A percentile compares a stretch with the other conserved stretches of the same genome.
Conservation (phyloP, 1,140 invertebrate genomes). For the Bombus difficillimus region DNA sequence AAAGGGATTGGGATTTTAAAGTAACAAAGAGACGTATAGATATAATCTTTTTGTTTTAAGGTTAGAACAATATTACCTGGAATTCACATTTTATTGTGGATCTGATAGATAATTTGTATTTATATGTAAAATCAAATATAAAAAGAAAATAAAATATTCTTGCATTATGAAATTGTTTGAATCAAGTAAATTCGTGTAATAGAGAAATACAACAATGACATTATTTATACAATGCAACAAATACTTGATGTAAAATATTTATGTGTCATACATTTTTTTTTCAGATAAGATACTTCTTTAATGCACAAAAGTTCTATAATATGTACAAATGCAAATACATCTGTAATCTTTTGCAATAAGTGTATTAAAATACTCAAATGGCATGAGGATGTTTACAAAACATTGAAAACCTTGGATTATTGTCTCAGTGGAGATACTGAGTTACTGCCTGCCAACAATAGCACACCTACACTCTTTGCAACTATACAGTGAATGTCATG, state of each 20-base stretch:
- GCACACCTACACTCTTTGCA: conserved; percentile 70
- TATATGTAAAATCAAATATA: background rate
- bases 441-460: conserved; percentile 76
- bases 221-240: background rate
- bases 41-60: conserved; percentile 24
- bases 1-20: background rate
- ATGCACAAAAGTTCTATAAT: conserved; percentile 56
- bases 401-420: conserved; percentile 68
- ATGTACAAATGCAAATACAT: conserved; percentile 48
- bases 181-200: background rate
- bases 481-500: conserved; percentile 67
- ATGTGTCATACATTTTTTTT: conserved; percentile 39
- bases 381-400: conserved; percentile 57
- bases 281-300: conserved; percentile 61
- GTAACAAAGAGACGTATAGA: background rate
- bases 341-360: conserved; percentile 68
- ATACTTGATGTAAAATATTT: background rate
- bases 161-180: background rate
- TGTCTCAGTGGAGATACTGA: conserved; percentile 69
- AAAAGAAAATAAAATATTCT: background rate
- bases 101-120: background rate
- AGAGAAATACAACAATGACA: background rate
- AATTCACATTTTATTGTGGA: background rate
- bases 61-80: conserved; percentile 20
- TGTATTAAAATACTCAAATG: conserved; percentile 72